phyloP scores from a whole-genome alignment of 2,113 vertebrate genomes.

The Aphyosemion australe region DNA sequence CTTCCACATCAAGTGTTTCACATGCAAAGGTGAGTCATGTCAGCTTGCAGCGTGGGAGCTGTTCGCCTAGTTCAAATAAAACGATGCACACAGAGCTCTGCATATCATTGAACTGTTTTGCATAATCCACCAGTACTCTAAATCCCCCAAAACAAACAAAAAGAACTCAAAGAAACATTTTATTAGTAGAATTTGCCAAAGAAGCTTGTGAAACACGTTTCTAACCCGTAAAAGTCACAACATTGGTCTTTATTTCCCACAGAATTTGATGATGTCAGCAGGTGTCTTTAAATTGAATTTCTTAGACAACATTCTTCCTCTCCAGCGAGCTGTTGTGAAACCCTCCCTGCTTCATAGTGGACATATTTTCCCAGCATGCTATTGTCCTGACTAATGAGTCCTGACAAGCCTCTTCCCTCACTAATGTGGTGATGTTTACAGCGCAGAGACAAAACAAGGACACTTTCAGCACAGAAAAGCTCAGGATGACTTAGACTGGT shows the following conservation, averaged over 20 bases:
- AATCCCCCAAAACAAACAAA: too few species aligned
- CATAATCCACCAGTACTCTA: too few species aligned
- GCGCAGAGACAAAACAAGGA: constrained; percentile 48
- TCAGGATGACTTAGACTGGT: constrained; percentile 6
- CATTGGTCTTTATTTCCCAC: not conserved
- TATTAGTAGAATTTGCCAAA: too few species aligned
- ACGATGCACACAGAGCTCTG: not conserved
- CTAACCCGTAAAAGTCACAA: too few species aligned
- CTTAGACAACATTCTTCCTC: not conserved
- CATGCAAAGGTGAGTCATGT: constrained; percentile 89
- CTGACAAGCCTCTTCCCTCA: constrained; percentile 60
- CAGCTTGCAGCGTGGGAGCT: not conserved
- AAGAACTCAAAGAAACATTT: too few species aligned
- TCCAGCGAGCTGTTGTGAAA: constrained; percentile 29
- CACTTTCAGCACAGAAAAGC: constrained; percentile 33
- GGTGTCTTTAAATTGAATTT: constrained; percentile 10
- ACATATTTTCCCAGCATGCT: constrained; percentile 48
- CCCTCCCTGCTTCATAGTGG: constrained; percentile 29
- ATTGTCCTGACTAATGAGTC: constrained; percentile 61
- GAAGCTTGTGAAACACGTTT: too few species aligned
- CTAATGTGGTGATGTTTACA: constrained; percentile 43
- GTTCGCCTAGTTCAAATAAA: too few species aligned
- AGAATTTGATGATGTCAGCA: not conserved
- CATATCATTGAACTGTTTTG: too few species aligned
- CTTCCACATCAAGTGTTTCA: constrained; percentile 97